Base-by-base conservation (phyloP, 2,113 vertebrate genomes). In the Eupsittula cactorum region DNA sequence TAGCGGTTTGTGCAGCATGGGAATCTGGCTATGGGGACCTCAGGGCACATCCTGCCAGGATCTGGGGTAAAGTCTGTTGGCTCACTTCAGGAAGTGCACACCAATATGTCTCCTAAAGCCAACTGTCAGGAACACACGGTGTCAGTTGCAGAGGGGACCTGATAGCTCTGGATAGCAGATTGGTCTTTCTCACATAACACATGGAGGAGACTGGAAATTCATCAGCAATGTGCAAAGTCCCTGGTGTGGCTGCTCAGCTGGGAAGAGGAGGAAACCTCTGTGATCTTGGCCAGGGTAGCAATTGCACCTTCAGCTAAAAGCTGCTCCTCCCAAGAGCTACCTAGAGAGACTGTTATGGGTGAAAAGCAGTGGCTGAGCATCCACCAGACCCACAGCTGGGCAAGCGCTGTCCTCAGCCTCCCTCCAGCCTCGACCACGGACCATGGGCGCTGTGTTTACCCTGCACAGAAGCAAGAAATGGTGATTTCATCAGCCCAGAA, bases 401-500 rank as follows among this genome's bases (percentile, higher is more conserved):
- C 28, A 62, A 65, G 28, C 65, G 60, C 59, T 83, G 71, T 46
- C 60, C 79, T 81, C 84, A 92, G 60, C 63, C 49, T 90, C 69
- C 50, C 75, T 63, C 42, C 49, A 10, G 37, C 49, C 44, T 65
- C 71, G 3, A 11, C 6, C 28, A 8, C 3, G 1, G 49, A 33
- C 52, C 0, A 0, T 77, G 73, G 50, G 80, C 0, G 0, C 35
- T n/a, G 37, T 74, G 81, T 94, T 95, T 91, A 86, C 65, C 19
- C 65, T 78, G 65, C 79, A 90, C 37, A 76, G 85, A 57, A 49
- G 37, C 3, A 20, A 80, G 68, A 55, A 79, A 93, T 64, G 55
- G 76, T 2, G 2, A 18, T 64, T 86, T 79, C 65, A 79, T 86
- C 83, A 91, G 33, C 83, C 42, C 42, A 80, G 83, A 95, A 93